These are phyloP conservation scores for Trachelus iudaicus DNA, from an alignment of 2,888 invertebrate species.

Conservation along the genomic window DNA sequence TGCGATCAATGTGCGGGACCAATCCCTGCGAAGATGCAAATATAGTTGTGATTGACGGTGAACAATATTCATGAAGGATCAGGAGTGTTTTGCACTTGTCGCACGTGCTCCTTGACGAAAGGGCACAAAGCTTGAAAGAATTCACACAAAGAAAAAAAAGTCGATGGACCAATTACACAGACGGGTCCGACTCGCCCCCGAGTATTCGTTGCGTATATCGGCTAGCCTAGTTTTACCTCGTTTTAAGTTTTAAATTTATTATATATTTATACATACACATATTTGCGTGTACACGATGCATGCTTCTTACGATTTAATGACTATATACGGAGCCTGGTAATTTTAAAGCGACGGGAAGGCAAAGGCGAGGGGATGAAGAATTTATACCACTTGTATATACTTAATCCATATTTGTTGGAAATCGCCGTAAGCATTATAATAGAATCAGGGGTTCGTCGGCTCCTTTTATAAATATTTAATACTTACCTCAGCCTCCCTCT, in stretches of 20 bases:
- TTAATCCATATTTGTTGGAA: not conserved
- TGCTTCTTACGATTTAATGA: not conserved
- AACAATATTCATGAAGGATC: not conserved
- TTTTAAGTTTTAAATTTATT: not conserved
- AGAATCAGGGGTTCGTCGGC: not conserved
- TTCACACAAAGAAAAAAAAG: constrained; percentile 26
- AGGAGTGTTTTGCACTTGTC: constrained; percentile 10
- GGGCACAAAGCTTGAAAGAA: constrained; percentile 43
- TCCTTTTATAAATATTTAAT: not conserved
- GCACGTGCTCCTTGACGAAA: constrained; percentile 28
- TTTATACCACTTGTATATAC: not conserved
- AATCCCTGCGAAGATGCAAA: not conserved
- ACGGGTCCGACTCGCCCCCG: constrained; percentile 31
- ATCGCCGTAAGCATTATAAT: not conserved
- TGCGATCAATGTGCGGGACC: constrained; percentile 14
- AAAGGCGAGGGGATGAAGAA: not conserved
- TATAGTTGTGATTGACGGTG: not conserved
- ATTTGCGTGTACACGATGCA: not conserved
- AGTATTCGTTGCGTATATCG: constrained; percentile 23
- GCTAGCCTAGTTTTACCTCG: not conserved
- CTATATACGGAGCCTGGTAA: not conserved
- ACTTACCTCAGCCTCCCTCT: not conserved
- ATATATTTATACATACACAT: not conserved
- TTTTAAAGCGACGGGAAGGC: not conserved
- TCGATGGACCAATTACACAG: constrained; percentile 39